phyloP scores from a whole-genome alignment of 1,140 invertebrate species.

The Hycleus cichorii region DNA sequence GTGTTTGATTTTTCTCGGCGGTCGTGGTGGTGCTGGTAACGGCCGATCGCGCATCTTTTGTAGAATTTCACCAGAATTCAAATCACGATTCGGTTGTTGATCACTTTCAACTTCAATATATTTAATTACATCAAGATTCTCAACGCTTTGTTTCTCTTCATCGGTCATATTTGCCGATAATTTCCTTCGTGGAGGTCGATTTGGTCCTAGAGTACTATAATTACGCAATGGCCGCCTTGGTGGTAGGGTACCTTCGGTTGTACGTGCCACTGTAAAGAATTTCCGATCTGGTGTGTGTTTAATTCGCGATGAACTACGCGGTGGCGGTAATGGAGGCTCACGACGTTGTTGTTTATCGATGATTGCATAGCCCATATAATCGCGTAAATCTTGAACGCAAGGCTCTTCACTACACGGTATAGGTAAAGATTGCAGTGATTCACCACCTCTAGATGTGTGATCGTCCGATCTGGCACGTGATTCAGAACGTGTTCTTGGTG shows the following conservation, averaged over 20 bases:
- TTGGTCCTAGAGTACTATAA: slow-evolving; percentile 60
- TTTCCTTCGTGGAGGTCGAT: slow-evolving; percentile 49
- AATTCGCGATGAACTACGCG: slow-evolving; percentile 43
- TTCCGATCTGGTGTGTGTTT: slow-evolving; percentile 37
- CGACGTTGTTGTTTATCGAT: slow-evolving; percentile 54
- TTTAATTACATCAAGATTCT: slow-evolving; percentile 45
- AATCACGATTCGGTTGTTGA: slow-evolving; percentile 44
- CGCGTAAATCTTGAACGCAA: slow-evolving; percentile 35
- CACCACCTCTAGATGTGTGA: slow-evolving; percentile 56
- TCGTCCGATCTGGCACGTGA: slow-evolving; percentile 43
- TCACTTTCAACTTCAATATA: slow-evolving; percentile 58
- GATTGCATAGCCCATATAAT: slow-evolving; percentile 57
- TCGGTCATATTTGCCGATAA: slow-evolving; percentile 45
- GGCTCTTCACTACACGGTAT: slow-evolving; percentile 34
- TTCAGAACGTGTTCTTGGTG: slow-evolving; percentile 38
- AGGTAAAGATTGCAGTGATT: slow-evolving; percentile 42
- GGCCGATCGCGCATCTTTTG: slow-evolving; percentile 74
- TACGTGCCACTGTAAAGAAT: slow-evolving; percentile 49
- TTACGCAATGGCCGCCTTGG: slow-evolving; percentile 52
- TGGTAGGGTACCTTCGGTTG: slow-evolving; percentile 11
- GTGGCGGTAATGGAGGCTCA: slow-evolving; percentile 48
- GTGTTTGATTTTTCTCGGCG: slow-evolving; percentile 52
- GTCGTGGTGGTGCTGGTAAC: slow-evolving; percentile 70
- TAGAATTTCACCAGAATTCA: slow-evolving; percentile 62
- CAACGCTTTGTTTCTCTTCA: slow-evolving; percentile 30